Percentiles rank a stretch among this genome's conserved stretches.
Conservation (phyloP, 2,888 invertebrate genomes). For the Acleris literana region DNA sequence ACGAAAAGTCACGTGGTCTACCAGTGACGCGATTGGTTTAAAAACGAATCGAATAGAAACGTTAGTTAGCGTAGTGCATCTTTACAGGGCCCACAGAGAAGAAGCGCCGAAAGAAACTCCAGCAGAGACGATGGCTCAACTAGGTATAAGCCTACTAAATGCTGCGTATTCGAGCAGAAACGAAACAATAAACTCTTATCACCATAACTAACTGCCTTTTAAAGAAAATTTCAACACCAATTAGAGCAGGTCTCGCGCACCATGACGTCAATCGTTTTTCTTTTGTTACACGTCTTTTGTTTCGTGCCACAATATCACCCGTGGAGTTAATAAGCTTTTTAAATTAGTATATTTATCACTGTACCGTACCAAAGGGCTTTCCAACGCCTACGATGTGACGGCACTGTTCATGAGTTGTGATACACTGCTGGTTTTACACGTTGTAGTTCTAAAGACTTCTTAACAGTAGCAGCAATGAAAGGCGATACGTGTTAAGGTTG, state of each 20-base stretch:
- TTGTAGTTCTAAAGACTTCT: background rate
- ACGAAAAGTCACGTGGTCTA: too few relatives aligned
- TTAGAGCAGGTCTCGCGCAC: background rate
- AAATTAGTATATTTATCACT: conserved; percentile 18
- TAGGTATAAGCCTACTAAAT: too few relatives aligned
- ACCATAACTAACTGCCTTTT: background rate
- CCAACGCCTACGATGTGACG: conserved; percentile 17
- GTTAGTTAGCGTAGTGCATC: too few relatives aligned
- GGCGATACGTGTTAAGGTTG: background rate
- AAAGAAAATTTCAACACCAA: background rate
- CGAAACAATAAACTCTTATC: background rate
- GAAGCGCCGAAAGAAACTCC: too few relatives aligned
- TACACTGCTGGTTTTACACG: background rate
- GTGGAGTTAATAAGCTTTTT: conserved; percentile 9
- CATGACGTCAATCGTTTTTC: conserved; percentile 15
- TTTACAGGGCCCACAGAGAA: too few relatives aligned
- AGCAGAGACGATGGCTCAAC: too few relatives aligned
- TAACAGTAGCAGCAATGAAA: background rate
- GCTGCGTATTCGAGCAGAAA: conserved; percentile 4
- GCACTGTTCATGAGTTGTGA: background rate
- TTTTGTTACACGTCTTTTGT: conserved; percentile 7
- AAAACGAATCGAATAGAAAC: too few relatives aligned
- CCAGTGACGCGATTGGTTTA: too few relatives aligned
- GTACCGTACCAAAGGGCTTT: conserved; percentile 11
- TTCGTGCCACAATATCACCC: conserved; percentile 8